A percentile compares a stretch with the other conserved stretches of the same genome.
phyloP scores from a whole-genome alignment of 2,113 vertebrate species.

The Felis catus region DNA sequence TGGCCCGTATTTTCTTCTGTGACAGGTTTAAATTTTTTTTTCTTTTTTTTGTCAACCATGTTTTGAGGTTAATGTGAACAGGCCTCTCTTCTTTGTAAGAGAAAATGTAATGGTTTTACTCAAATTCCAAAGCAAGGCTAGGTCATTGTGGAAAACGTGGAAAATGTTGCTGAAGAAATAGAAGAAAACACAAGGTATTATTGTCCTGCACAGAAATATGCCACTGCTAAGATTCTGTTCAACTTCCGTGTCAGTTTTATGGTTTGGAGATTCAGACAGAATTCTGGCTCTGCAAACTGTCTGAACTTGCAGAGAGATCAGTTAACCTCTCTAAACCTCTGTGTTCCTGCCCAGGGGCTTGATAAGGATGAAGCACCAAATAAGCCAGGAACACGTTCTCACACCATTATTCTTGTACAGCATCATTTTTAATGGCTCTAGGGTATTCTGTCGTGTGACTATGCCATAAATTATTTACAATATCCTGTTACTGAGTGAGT shows the following conservation, averaged over 20 bases:
- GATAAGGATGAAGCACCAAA: neutral
- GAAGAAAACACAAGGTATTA: neutral
- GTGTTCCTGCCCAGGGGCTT: neutral
- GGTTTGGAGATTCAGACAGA: neutral
- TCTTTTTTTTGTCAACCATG: neutral
- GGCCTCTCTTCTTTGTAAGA: neutral
- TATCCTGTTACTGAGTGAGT: neutral
- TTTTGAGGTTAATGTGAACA: neutral
- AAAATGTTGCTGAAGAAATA: neutral
- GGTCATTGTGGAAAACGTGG: neutral
- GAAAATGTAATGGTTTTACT: neutral
- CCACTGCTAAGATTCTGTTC: neutral
- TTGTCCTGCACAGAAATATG: neutral
- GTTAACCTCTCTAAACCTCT: neutral
- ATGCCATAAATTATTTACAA: neutral
- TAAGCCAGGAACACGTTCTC: neutral
- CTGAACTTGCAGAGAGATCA: accelerated
- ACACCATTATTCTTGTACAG: neutral
- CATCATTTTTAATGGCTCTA: neutral
- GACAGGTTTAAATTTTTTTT: neutral
- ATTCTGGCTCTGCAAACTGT: neutral
- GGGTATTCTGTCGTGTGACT: neutral
- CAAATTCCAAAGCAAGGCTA: neutral
- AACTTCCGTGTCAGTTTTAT: neutral
- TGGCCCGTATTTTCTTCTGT: neutral